Evolutionary conservation across 2,797 vertebrate species (phyloP).

Genomic region (Notolabrus celidotus): DNA sequence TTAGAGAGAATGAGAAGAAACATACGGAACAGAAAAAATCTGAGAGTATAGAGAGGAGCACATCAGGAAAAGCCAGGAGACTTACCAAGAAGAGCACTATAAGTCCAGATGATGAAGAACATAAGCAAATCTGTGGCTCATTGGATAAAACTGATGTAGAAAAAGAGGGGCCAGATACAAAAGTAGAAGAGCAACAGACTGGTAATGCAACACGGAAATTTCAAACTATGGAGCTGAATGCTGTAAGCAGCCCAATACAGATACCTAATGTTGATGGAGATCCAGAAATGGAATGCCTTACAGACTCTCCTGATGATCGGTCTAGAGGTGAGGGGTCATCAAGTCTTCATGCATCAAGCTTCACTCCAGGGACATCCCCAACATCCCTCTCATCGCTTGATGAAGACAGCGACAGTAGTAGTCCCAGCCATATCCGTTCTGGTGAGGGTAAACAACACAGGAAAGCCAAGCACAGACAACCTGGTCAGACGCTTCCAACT

Average conservation of each 20-base stretch:
- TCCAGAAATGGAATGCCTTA: constrained; percentile 95
- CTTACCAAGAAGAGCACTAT: constrained; percentile 89
- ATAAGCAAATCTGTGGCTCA: constrained; percentile 79
- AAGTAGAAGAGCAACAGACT: constrained; percentile 87
- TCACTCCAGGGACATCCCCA: constrained; percentile 98
- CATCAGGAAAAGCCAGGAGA: constrained; percentile 85
- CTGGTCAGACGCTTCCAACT: constrained; percentile 94
- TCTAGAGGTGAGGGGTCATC: constrained; percentile 98
- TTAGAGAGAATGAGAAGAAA: constrained; percentile 87
- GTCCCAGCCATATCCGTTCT: constrained; percentile 92
- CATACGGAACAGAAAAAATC: constrained; percentile 84
- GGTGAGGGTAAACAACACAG: constrained; percentile 95
- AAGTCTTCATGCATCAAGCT: constrained; percentile 97
- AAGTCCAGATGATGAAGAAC: constrained; percentile 90
- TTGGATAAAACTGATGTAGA: constrained; percentile 83
- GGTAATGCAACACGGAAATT: constrained; percentile 91
- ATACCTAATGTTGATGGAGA: constrained; percentile 84
- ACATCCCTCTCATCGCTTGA: constrained; percentile 98
- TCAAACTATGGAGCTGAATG: constrained; percentile 95
- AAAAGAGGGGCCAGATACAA: constrained; percentile 75
- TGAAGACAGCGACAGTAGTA: constrained; percentile 99
- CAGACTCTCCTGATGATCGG: constrained; percentile 97
- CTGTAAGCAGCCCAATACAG: constrained; percentile 84
- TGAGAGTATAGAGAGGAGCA: constrained; percentile 82
- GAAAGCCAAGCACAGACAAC: constrained; percentile 95